Evolutionary conservation across 2,113 vertebrate genomes (phyloP).

Genomic region (Petroica traversi): DNA sequence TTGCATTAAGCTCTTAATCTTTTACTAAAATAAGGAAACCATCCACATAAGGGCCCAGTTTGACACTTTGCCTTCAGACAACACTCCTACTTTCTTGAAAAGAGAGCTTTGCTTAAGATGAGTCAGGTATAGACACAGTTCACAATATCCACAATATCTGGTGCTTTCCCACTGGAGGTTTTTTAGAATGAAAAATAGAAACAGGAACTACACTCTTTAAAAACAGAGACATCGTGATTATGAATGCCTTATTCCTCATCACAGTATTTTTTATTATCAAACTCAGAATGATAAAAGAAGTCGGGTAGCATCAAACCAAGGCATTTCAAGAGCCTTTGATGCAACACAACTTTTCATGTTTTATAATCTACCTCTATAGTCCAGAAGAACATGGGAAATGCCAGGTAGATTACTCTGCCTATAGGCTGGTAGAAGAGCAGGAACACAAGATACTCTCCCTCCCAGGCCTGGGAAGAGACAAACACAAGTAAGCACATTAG

Average conservation of each 20-base stretch:
- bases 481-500: background rate
- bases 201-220: background rate
- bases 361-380: background rate
- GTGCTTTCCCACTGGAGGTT: background rate
- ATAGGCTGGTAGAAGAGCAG: background rate
- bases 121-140: background rate
- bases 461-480: background rate
- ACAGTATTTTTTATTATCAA: background rate
- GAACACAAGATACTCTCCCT: background rate
- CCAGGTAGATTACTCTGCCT: background rate
- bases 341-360: background rate
- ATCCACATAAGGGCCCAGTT: background rate
- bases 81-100: background rate
- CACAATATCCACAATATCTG: background rate
- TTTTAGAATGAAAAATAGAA: background rate
- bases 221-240: background rate
- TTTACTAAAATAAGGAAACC: background rate
- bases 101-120: background rate
- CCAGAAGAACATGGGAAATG: background rate
- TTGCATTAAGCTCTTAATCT: background rate
- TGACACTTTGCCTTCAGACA: background rate
- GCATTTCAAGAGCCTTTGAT: background rate
- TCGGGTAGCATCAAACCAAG: background rate
- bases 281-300: background rate
- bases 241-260: background rate